A percentile compares a stretch with the other conserved stretches of the same genome.
Evolutionary conservation across 1,140 invertebrate species (phyloP).

Genomic region (Batillaria attramentaria): DNA sequence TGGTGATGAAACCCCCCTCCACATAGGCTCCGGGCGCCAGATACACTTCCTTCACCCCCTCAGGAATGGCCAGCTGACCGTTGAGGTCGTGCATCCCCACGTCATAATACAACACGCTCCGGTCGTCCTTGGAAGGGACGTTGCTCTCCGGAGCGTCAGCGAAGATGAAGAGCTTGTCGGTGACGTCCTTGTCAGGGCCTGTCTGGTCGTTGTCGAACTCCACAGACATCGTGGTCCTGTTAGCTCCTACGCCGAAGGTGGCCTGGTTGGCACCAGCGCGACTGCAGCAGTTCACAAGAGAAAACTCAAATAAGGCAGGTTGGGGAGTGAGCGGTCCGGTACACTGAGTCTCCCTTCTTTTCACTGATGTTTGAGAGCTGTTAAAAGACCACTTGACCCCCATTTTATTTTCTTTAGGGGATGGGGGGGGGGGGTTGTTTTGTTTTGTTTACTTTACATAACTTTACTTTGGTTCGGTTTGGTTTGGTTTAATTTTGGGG

Average conservation of each 20-base stretch:
- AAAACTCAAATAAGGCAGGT: too few relatives aligned
- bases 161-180: slow-evolving; percentile 31
- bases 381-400: too few relatives aligned
- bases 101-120: slow-evolving; percentile 23
- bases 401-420: too few relatives aligned
- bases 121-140: slow-evolving; percentile 16
- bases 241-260: background rate
- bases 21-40: slow-evolving; percentile 29
- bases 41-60: slow-evolving; percentile 18
- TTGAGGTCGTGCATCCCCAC: slow-evolving; percentile 17
- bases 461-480: too few relatives aligned
- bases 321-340: too few relatives aligned
- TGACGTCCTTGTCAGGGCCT: slow-evolving; percentile 15
- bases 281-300: too few relatives aligned
- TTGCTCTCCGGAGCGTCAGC: slow-evolving; percentile 24
- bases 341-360: too few relatives aligned
- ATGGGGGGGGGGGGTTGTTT: too few relatives aligned
- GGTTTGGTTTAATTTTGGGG: too few relatives aligned
- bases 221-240: slow-evolving; percentile 27
- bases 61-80: slow-evolving; percentile 22
- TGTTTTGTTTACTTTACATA: too few relatives aligned
- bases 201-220: slow-evolving; percentile 32
- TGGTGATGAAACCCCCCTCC: slow-evolving; percentile 23
- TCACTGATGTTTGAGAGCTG: too few relatives aligned
- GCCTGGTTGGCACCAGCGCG: background rate